Base-by-base conservation (phyloP, 2,888 invertebrate species). In the Brassicogethes aeneus region DNA sequence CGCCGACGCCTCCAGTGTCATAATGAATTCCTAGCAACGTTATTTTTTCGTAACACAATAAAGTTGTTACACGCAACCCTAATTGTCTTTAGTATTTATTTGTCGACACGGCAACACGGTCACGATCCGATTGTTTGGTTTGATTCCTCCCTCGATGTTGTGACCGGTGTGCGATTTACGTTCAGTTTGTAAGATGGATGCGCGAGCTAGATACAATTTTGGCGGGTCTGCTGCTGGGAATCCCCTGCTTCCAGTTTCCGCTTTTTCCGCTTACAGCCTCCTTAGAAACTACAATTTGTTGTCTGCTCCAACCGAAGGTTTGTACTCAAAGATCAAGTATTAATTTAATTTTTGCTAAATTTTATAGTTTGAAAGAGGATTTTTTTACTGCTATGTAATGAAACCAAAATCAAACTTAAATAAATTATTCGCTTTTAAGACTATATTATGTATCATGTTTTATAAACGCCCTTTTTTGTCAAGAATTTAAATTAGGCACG, bases 211-310 rank as follows among this genome's bases (percentile, higher is more conserved):
- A 7, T 23, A 23, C 23, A 10, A 10, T 48, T 59, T 61, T 46
- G 60, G 54, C 38, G 61, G n/a, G n/a, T n/a, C n/a, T n/a, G n/a
- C 59, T 43, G 55, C 51, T 31, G 54, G 55, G 37, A 50, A 45
- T 52, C 48, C 54, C 15, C 42, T 57, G 30, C 51, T 64, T 44
- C 62, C 63, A 7, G 60, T 66, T 41, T 62, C 65, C 3, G 71
- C 78, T 0, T 73, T 81, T 50, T 79, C 82, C 0, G 78, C 82
- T 2, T 70, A 82, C 39, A 73, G 79, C 48, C 67, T 83, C 8
- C 64, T 84, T 16, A 68, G 79, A 42, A 80, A 76, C 49, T 82
- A 81, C 64, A 82, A 80, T 44, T 71, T 82, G 46, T 61, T 81
- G 13, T 70, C 76, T 15, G 75, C 76, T 12, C 54, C 51, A 37